Evolutionary conservation across 2,797 vertebrate species (phyloP).

Genomic region (Gallinago nigripennis): DNA sequence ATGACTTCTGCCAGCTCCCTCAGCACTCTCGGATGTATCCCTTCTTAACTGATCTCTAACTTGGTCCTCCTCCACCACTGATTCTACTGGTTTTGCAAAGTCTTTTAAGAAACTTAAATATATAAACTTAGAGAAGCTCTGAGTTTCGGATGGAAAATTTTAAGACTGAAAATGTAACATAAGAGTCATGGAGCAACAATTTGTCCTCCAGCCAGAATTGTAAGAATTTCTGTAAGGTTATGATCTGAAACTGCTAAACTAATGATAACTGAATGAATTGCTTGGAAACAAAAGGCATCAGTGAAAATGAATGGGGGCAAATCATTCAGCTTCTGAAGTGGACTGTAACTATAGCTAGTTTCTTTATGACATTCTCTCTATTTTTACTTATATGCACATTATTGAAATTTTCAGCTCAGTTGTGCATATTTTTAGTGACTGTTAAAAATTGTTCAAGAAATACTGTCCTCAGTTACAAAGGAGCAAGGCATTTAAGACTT

Average conservation of each 20-base stretch:
- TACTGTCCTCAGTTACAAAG: not conserved
- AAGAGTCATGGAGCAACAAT: not conserved
- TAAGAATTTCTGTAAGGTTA: not conserved
- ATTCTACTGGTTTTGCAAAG: not conserved
- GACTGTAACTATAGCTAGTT: not conserved
- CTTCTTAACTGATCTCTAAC: no score
- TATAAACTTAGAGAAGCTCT: not conserved
- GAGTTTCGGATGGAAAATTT: not conserved
- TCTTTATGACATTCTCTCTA: not conserved
- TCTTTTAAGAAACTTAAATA: not conserved
- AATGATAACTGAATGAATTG: not conserved
- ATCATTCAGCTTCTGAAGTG: not conserved
- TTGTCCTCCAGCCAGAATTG: not conserved
- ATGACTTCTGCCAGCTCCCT: no score
- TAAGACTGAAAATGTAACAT: not conserved
- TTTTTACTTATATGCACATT: not conserved
- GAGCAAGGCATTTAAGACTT: not conserved
- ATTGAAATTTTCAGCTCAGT: not conserved
- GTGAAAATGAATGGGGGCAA: not conserved
- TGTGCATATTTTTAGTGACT: not conserved
- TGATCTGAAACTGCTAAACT: not conserved
- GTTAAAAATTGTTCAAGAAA: not conserved
- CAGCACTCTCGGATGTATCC: no score
- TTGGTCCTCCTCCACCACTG: no score
- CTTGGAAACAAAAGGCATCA: not conserved